Evolutionary conservation across 1,140 invertebrate genomes (phyloP).

Genomic region (Stenopsyche tienmushanensis): DNA sequence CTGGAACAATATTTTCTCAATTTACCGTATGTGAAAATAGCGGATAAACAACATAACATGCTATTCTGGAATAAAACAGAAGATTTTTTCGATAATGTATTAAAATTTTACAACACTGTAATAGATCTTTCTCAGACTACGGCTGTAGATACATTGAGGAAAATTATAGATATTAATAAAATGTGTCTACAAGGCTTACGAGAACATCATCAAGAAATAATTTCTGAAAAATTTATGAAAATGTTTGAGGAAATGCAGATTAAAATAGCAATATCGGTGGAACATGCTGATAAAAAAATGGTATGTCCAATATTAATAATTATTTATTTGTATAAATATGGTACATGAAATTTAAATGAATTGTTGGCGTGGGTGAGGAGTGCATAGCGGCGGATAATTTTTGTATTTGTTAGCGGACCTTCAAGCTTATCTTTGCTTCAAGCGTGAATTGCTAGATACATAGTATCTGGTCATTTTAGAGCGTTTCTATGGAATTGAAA

Average conservation of each 20-base stretch:
- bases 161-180: not conserved
- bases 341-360: too few relatives aligned
- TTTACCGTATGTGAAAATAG: constrained; percentile 6
- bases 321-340: too few relatives aligned
- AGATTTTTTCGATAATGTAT: constrained; percentile 2
- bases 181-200: not conserved
- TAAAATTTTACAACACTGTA: not conserved
- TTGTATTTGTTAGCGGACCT: too few relatives aligned
- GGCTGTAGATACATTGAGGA: too few relatives aligned
- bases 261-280: not conserved
- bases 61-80: constrained; percentile 7
- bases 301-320: not conserved
- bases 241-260: too few relatives aligned
- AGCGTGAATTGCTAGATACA: too few relatives aligned
- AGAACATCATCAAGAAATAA: not conserved
- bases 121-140: not conserved
- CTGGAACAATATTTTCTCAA: not conserved
- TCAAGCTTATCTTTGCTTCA: too few relatives aligned
- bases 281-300: not conserved
- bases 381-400: too few relatives aligned
- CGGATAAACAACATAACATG: constrained; percentile 2
- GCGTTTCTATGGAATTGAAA: too few relatives aligned
- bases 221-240: not conserved
- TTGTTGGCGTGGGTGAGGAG: too few relatives aligned
- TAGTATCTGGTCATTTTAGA: too few relatives aligned